These are phyloP conservation scores for Trachelus troglodyta DNA, from an alignment of 2,888 invertebrate species.

Conservation along the genomic window DNA sequence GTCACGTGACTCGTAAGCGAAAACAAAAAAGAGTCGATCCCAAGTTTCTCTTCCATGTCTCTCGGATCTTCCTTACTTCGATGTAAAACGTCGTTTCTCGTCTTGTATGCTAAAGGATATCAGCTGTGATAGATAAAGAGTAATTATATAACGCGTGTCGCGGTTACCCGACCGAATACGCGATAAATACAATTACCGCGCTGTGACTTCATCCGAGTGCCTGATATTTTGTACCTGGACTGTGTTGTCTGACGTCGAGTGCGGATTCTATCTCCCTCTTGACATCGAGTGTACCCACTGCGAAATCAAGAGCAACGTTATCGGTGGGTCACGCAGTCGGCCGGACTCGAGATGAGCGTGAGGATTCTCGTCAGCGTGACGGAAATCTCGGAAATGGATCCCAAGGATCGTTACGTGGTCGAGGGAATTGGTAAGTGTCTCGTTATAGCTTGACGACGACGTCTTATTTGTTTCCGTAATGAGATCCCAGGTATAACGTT, in stretches of 20 bases:
- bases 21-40: background rate
- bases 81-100: background rate
- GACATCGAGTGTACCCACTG: background rate
- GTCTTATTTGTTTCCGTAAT: constrained; percentile 2
- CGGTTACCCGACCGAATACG: constrained; percentile 11
- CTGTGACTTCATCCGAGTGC: constrained; percentile 4
- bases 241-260: background rate
- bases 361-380: constrained; percentile 50
- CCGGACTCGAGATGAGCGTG: constrained; percentile 40
- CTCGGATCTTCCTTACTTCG: background rate
- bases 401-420: constrained; percentile 58
- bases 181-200: constrained; percentile 17
- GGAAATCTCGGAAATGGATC: constrained; percentile 56
- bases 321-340: background rate
- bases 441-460: background rate
- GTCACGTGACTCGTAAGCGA: background rate
- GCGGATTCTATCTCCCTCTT: background rate
- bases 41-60: background rate
- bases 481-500: background rate
- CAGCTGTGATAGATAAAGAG: constrained; percentile 22
- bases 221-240: background rate
- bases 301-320: background rate
- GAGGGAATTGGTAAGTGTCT: constrained; percentile 52
- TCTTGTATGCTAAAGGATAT: constrained; percentile 22
- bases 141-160: constrained; percentile 17